Conservation (phyloP, 2,888 invertebrate genomes). For the Coenonympha glycerion region DNA sequence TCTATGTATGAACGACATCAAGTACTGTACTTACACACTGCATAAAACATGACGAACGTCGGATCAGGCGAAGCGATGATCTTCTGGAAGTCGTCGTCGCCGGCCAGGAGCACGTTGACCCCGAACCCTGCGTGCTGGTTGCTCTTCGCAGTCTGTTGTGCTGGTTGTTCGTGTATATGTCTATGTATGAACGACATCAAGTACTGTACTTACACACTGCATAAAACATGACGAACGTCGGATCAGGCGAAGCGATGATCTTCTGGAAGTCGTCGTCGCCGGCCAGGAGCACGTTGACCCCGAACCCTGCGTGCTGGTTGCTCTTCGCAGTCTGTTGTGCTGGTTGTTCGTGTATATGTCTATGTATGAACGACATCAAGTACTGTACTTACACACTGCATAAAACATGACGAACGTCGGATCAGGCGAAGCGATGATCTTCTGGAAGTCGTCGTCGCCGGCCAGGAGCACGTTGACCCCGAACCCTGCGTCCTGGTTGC, state of each 20-base stretch:
- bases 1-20: slow-evolving; percentile 78
- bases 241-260: slow-evolving; percentile 73
- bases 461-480: slow-evolving; percentile 66
- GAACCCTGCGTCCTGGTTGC: slow-evolving; percentile 56
- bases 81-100: slow-evolving; percentile 77
- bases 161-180: slow-evolving; percentile 39
- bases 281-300: slow-evolving; percentile 64
- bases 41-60: slow-evolving; percentile 85
- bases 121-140: slow-evolving; percentile 61
- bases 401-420: slow-evolving; percentile 86
- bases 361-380: slow-evolving; percentile 79
- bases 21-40: slow-evolving; percentile 82
- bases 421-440: slow-evolving; percentile 71
- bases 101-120: slow-evolving; percentile 65
- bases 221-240: slow-evolving; percentile 85
- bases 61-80: slow-evolving; percentile 76
- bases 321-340: slow-evolving; percentile 36
- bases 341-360: slow-evolving; percentile 39
- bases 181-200: slow-evolving; percentile 79
- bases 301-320: slow-evolving; percentile 58
- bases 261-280: slow-evolving; percentile 78
- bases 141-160: slow-evolving; percentile 36
- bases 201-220: slow-evolving; percentile 82
- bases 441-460: slow-evolving; percentile 77
- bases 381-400: slow-evolving; percentile 82